Evolutionary conservation across 2,797 vertebrate genomes (phyloP).

Genomic region (Onychomys leucogaster): DNA sequence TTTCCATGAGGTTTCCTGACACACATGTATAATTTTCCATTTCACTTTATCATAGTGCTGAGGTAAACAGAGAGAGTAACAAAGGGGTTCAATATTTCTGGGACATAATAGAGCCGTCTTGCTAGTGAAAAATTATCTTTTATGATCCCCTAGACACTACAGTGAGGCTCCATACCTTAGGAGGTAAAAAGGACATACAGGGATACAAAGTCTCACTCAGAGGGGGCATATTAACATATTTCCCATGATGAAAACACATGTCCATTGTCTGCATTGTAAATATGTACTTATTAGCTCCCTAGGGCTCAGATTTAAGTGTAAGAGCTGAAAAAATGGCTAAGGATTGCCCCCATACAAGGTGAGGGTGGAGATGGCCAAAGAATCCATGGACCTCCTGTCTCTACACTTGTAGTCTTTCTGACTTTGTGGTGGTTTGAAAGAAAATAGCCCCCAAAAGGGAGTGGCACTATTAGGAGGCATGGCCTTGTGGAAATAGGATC

Average conservation of each 20-base stretch:
- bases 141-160: not conserved
- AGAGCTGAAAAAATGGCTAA: not conserved
- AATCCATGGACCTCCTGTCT: not conserved
- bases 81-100: constrained; percentile 55
- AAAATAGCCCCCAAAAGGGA: not conserved
- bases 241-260: accelerated
- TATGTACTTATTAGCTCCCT: accelerated
- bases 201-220: not conserved
- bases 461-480: not conserved
- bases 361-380: not conserved
- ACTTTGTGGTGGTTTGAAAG: not conserved
- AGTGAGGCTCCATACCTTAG: not conserved
- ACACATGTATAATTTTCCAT: constrained; percentile 61
- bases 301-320: not conserved
- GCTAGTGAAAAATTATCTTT: constrained; percentile 30
- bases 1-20: constrained; percentile 2
- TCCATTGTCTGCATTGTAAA: too few species aligned
- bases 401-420: not conserved
- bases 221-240: not conserved
- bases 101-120: constrained; percentile 41
- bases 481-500: not conserved
- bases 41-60: constrained; percentile 54
- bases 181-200: not conserved
- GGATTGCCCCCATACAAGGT: not conserved
- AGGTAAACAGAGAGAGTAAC: constrained; percentile 62